Conservation (phyloP, 2,888 invertebrate species). For the Lucinisca nassula region DNA sequence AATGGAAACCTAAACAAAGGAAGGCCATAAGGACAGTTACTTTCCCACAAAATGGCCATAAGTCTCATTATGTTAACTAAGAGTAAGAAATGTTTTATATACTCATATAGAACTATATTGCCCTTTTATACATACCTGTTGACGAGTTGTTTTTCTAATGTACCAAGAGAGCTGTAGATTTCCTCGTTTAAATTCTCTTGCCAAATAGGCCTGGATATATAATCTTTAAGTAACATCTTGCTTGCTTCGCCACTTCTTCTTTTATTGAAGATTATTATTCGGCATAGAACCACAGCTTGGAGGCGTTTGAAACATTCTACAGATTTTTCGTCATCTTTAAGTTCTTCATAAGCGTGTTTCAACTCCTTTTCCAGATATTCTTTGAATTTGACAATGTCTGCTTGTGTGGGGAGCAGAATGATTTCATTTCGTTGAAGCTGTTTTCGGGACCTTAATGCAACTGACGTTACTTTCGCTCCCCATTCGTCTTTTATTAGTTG, state of each 20-base stretch:
- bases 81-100: no score
- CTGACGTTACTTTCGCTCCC: background rate
- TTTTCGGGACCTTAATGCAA: background rate
- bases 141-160: no score
- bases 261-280: background rate
- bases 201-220: background rate
- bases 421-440: background rate
- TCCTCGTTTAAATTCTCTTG: background rate
- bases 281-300: background rate
- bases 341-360: background rate
- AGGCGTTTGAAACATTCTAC: background rate
- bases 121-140: no score
- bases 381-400: background rate
- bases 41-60: no score
- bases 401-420: background rate
- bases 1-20: no score
- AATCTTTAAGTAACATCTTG: no score
- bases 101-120: no score
- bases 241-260: no score
- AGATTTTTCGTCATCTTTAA: background rate
- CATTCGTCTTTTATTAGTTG: no score
- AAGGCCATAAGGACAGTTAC: no score
- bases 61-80: no score
- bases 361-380: background rate
- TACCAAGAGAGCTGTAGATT: no score